phyloP scores from a whole-genome alignment of 2,797 vertebrate species.

The Falco naumanni region DNA sequence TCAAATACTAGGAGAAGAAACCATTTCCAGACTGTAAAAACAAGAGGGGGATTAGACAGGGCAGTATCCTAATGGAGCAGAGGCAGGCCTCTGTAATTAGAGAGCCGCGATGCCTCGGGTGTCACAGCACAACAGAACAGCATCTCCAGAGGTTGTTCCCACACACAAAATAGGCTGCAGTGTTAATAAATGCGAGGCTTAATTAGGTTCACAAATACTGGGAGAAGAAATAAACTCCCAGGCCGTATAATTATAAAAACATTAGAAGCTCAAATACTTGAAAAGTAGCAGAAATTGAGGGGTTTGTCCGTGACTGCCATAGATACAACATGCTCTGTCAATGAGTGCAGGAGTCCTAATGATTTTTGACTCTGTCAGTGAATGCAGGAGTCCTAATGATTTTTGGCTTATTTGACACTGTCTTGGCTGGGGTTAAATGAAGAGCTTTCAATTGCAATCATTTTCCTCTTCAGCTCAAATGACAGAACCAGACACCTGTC shows the following conservation, averaged over 20 bases:
- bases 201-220: constrained; percentile 65
- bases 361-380: neutral
- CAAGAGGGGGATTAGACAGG: constrained; percentile 44
- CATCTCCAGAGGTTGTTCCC: neutral
- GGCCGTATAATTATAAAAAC: constrained; percentile 46
- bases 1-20: constrained; percentile 52
- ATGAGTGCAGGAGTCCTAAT: neutral
- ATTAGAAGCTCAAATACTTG: constrained; percentile 27
- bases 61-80: constrained; percentile 19
- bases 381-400: neutral
- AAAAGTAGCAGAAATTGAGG: neutral
- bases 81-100: constrained; percentile 56
- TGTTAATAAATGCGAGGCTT: constrained; percentile 61
- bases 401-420: neutral
- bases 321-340: neutral
- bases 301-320: rapidly evolving
- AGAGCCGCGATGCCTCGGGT: constrained; percentile 36
- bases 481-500: neutral
- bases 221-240: constrained; percentile 45
- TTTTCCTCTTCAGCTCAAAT: neutral
- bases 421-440: neutral
- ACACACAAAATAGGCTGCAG: constrained; percentile 22
- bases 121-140: constrained; percentile 28
- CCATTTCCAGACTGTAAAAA: constrained; percentile 15
- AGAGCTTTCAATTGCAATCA: neutral